Evolutionary conservation across 2,797 vertebrate genomes (phyloP), one percentile per base, ranked within the genome.

Genomic region (Picus viridis): DNA sequence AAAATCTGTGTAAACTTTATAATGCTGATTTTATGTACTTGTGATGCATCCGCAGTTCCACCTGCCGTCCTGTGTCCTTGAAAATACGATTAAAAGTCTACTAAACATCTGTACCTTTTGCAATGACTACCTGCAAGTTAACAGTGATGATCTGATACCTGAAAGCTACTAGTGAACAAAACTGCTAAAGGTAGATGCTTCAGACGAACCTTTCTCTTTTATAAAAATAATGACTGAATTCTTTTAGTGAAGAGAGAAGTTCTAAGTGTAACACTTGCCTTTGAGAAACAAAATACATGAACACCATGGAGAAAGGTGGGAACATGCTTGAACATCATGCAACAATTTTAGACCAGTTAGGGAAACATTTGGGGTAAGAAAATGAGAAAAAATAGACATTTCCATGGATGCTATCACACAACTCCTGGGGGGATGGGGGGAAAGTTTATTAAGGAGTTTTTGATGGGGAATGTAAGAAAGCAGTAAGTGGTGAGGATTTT

Each of bases 301-400:
- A 58, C 30, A 34, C 19, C 10, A 39, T 36, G 57, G 53, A 41
- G 30, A 4, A 3, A 2, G 13, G 7, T 39, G n/a, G 56, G 11
- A 93, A 29, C 0, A 2, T 0, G 0, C 24, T 22, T 81, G 24
- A 59, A 36, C 3, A 0, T 56, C 45, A 19, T 69, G 43, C 12
- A 58, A n/a, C 29, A 22, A 4, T 61, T 80, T 74, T 30, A 23
- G n/a, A 51, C 6, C 51, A 45, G 9, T 19, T 62, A n/a, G 62
- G 36, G 45, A 80, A 77, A 58, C 2, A 4, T 30, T 22, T 30
- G 49, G 12, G 41, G 6, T 84, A 29, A 62, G 13, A 72, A 47
- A 57, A 68, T 26, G 56, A 69, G 20, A 57, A 86, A 81, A 9
- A 17, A 10, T 3, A 18, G 34, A 49, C 34, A n/a, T n/a, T n/a